Conservation (phyloP, 2,113 vertebrate species). For the zebrafish (Danio rerio) region DNA sequence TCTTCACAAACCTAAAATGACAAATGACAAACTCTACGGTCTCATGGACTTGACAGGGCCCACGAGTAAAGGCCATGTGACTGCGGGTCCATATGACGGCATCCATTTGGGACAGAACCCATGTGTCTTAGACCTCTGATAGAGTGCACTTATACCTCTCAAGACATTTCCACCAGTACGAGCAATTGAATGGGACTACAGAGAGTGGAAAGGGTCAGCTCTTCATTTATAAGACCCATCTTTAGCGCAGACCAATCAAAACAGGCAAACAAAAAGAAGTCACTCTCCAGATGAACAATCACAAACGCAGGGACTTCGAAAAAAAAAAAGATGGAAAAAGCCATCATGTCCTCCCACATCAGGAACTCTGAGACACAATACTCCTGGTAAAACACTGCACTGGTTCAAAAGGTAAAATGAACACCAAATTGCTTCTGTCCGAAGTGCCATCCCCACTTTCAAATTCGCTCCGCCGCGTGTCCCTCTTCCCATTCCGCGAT, state of each 20-base stretch:
- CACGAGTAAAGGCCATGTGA: not conserved
- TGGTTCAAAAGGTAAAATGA: constrained; percentile 63
- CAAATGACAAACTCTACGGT: not conserved
- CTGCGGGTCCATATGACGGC: not conserved
- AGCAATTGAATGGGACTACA: not conserved
- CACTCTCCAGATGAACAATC: constrained; percentile 54
- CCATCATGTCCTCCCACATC: constrained; percentile 63
- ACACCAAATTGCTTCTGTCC: constrained; percentile 67
- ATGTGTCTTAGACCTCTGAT: not conserved
- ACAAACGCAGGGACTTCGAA: constrained; percentile 42
- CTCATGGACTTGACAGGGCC: not conserved
- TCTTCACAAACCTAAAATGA: not conserved
- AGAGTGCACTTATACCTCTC: not conserved
- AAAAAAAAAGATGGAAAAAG: constrained; percentile 56
- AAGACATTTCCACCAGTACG: not conserved
- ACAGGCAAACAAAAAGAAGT: constrained; percentile 54
- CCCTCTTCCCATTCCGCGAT: constrained; percentile 13
- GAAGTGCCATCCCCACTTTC: constrained; percentile 55
- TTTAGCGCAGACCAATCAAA: constrained; percentile 29
- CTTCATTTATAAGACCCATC: constrained; percentile 51
- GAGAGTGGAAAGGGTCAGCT: constrained; percentile 20
- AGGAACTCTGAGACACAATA: constrained; percentile 60
- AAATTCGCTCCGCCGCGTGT: constrained; percentile 51
- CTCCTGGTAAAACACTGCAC: constrained; percentile 58
- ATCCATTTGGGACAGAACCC: constrained; percentile 5